Evolutionary conservation across 2,888 invertebrate species (phyloP).

Genomic region (Rhingia rostrata): DNA sequence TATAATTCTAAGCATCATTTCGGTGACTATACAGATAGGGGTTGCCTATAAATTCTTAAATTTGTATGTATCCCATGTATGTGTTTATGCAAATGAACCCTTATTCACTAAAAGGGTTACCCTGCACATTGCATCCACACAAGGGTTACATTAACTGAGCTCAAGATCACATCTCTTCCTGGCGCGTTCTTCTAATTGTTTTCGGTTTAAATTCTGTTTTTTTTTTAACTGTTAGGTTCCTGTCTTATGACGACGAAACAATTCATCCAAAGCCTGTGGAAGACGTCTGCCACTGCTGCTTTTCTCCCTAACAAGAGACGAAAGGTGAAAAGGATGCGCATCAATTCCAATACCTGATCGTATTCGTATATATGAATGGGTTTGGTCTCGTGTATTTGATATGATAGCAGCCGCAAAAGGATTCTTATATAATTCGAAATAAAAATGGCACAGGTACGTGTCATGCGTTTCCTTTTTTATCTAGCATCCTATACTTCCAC

Average conservation of each 20-base stretch:
- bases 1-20: conserved; percentile 46
- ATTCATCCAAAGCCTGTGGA: conserved; percentile 50
- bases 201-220: conserved; percentile 1
- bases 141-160: conserved; percentile 48
- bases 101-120: conserved; percentile 8
- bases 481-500: conserved; percentile 33
- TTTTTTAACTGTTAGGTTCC: conserved; percentile 4
- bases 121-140: conserved; percentile 41
- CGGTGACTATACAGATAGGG: conserved; percentile 44
- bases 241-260: conserved; percentile 17
- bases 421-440: conserved; percentile 64
- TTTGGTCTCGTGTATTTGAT: conserved; percentile 57
- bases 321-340: conserved; percentile 67
- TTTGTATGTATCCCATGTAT: conserved; percentile 10
- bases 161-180: conserved; percentile 62
- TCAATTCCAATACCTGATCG: conserved; percentile 64
- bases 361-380: conserved; percentile 2
- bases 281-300: conserved; percentile 63
- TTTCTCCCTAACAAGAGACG: neutral
- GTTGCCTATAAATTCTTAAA: conserved; percentile 26
- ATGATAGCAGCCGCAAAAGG: conserved; percentile 57
- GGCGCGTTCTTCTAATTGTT: conserved; percentile 64
- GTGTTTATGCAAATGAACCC: conserved; percentile 61
- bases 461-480: conserved; percentile 55
- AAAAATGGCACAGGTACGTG: conserved; percentile 69